Percentiles rank a stretch among this genome's conserved stretches.
These are phyloP conservation scores for Sparus aurata DNA, from an alignment of 2,797 vertebrate species.

Conservation along the genomic window DNA sequence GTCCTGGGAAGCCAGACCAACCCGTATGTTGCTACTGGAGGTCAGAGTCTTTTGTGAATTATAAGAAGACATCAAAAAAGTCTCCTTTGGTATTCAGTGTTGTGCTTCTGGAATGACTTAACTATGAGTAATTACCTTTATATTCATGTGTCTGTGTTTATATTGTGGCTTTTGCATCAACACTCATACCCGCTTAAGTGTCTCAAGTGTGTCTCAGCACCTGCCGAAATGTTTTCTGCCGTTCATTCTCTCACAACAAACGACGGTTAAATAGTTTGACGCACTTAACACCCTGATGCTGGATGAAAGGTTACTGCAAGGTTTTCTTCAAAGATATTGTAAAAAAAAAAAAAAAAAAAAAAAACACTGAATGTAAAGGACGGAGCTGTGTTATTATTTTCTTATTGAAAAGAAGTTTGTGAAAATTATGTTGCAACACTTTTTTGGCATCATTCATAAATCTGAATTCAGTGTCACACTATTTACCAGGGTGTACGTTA, in stretches of 20 bases:
- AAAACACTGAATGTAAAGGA: background rate
- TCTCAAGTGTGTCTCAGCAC: background rate
- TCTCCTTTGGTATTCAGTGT: background rate
- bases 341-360: too few species aligned
- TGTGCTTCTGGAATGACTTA: slow-evolving; percentile 3
- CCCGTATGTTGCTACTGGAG: slow-evolving; percentile 93
- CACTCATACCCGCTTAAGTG: background rate
- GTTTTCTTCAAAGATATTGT: background rate
- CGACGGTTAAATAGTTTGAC: background rate
- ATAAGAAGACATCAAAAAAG: background rate
- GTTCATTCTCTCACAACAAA: background rate
- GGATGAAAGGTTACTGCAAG: too few species aligned
- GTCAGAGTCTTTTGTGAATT: slow-evolving; percentile 71
- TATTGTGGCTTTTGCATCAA: slow-evolving; percentile 8
- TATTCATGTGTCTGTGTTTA: background rate
- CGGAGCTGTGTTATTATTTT: background rate
- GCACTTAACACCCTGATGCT: background rate
- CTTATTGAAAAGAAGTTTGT: background rate
- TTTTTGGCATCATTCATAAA: background rate
- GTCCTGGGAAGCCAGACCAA: slow-evolving; percentile 93
- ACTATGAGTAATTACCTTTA: background rate
- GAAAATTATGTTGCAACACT: background rate
- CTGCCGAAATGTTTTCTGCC: background rate
- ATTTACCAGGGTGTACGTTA: slow-evolving; percentile 1
- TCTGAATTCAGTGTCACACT: slow-evolving; percentile 1